Conservation (phyloP, 2,888 invertebrate species). For the Melanophora roralis region DNA sequence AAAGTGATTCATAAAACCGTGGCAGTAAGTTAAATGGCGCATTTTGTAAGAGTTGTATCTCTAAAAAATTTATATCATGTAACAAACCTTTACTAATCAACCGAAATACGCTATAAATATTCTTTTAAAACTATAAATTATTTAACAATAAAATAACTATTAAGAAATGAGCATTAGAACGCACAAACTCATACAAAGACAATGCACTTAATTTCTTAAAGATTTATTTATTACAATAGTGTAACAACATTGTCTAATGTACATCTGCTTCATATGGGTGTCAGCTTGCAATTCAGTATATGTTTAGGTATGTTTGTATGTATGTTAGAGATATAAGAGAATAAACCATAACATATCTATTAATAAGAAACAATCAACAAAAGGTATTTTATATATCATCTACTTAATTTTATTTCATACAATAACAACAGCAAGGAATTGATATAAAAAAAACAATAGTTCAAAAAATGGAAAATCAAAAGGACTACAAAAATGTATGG, state of each 20-base stretch:
- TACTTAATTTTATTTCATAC: conserved; percentile 30
- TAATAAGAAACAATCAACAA: conserved; percentile 44
- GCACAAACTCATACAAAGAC: conserved; percentile 9
- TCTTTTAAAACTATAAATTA: conserved; percentile 44
- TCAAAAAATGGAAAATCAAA: conserved; percentile 3
- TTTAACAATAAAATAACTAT: conserved; percentile 39
- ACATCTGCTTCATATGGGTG: conserved; percentile 57
- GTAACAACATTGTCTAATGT: conserved; percentile 28
- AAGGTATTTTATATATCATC: conserved; percentile 50
- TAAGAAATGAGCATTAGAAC: conserved; percentile 53
- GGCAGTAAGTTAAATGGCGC: no score
- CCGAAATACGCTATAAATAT: conserved; percentile 50
- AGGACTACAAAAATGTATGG: not conserved
- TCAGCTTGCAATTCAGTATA: not conserved
- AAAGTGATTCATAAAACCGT: no score
- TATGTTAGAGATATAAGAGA: conserved; percentile 30
- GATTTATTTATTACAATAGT: conserved; percentile 22
- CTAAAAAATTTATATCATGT: conserved; percentile 19
- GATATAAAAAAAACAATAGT: conserved; percentile 15
- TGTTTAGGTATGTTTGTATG: not conserved
- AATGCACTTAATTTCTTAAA: conserved; percentile 44
- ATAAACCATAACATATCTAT: conserved; percentile 35
- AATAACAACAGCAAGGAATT: not conserved
- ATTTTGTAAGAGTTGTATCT: no score
- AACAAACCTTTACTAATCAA: conserved; percentile 54